Evolutionary conservation across 2,888 invertebrate species (phyloP).

Genomic region (Ichneumoninae sp.): DNA sequence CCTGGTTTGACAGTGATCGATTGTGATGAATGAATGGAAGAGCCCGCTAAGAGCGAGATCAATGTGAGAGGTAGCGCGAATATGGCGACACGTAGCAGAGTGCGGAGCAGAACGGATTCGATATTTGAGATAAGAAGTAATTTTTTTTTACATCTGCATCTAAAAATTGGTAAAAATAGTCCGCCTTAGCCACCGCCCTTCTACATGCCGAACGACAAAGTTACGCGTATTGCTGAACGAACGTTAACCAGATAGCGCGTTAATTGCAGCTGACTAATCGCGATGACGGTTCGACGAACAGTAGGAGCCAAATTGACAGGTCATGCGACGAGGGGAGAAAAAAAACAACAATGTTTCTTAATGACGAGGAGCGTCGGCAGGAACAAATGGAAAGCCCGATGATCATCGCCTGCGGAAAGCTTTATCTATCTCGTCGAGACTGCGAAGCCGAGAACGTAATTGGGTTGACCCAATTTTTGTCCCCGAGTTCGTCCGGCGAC

Average conservation of each 20-base stretch:
- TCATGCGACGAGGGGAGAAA: constrained; percentile 3
- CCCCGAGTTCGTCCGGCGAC: constrained; percentile 64
- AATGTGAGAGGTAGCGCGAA: background rate
- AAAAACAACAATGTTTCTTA: constrained; percentile 57
- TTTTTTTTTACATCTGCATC: too few relatives aligned
- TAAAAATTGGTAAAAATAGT: too few relatives aligned
- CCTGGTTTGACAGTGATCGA: background rate
- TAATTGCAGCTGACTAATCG: background rate
- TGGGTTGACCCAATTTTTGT: constrained; percentile 73
- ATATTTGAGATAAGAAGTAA: background rate
- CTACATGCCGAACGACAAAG: too few relatives aligned
- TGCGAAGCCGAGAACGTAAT: constrained; percentile 70
- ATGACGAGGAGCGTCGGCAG: constrained; percentile 38
- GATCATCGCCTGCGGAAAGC: constrained; percentile 54
- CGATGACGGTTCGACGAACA: background rate
- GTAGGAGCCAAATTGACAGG: background rate
- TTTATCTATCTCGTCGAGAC: constrained; percentile 43
- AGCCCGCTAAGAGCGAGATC: background rate
- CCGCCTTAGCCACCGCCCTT: too few relatives aligned
- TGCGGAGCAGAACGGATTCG: background rate
- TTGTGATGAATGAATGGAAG: background rate
- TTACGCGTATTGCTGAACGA: background rate
- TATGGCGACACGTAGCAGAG: background rate
- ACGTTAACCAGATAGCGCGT: background rate
- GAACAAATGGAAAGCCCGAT: constrained; percentile 49